Base-by-base conservation (phyloP, 2,797 vertebrate species). In the Dromococcyx pavoninus region DNA sequence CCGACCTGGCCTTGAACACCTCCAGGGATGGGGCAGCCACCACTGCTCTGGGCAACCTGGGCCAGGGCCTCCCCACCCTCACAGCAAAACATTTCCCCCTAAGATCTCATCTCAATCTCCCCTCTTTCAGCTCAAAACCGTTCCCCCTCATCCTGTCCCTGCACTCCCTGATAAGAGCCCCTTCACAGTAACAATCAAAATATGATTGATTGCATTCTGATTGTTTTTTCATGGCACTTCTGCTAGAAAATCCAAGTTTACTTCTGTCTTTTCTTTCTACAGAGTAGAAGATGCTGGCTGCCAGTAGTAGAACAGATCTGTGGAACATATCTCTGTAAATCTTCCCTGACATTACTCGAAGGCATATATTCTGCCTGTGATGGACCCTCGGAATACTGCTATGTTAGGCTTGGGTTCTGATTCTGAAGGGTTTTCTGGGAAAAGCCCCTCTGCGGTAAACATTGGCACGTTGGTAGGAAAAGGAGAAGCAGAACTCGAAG, bases 321-420 rank as follows among this genome's bases (percentile, higher is more conserved):
- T 94, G 97, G 96, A 97, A 95, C 91, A 37, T 3, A 87, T 32
- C 92, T 88, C 96, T 96, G 10, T 96, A 92, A 97, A 96, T 37
- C 94, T 96, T 96, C 97, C 96, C 44, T 87, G 58, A 92, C 91
- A 78, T 95, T 96, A 85, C 87, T 96, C 9, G 50, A 86, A 96
- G 94, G 95, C 95, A 83, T 91, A 92, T 93, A 76, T 89, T 93
- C 94, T 61, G 48, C 97, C 97, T 98, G 98, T 97, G 97, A 98
- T 98, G 98, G 98, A 98, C 98, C 97, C 97, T 98, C 97, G 97
- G 96, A 98, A 90, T 92, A 92, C 97, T 98, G 98, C 98, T 98
- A 98, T 98, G 98, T 98, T 98, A 98, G 98, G 97, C 97, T 97
- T 98, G 97, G 97, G 77, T 93, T 96, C 97, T 85, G 97, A 98